phyloP scores from a whole-genome alignment of 2,797 vertebrate species.

The Leucoraja ocellata region DNA sequence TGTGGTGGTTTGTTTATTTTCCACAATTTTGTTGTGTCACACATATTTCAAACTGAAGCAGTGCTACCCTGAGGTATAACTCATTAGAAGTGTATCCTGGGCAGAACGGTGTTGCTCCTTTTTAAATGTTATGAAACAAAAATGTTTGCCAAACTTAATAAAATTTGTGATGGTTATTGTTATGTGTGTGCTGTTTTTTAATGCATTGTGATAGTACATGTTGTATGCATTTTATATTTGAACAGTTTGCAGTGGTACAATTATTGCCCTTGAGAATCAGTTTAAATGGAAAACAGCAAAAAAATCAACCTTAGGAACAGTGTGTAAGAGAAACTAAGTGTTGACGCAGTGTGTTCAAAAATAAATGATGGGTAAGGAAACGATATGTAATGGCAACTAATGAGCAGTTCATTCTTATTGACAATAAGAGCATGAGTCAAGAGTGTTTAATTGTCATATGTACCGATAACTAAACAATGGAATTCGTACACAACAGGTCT shows the following conservation, averaged over 20 bases:
- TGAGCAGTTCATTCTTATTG: neutral
- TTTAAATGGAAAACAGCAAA: neutral
- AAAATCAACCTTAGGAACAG: neutral
- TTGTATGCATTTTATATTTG: neutral
- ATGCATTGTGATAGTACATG: neutral
- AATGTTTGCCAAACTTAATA: conserved; percentile 26
- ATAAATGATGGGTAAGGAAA: neutral
- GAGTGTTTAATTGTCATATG: too few relatives aligned
- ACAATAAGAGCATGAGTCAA: neutral
- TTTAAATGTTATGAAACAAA: conserved; percentile 8
- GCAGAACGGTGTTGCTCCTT: neutral
- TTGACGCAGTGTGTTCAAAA: neutral
- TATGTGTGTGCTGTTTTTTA: neutral
- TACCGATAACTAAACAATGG: too few relatives aligned
- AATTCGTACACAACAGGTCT: too few relatives aligned
- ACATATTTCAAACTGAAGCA: conserved; percentile 16
- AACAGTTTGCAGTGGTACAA: neutral
- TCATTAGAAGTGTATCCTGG: neutral
- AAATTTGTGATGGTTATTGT: conserved; percentile 6
- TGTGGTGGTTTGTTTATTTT: conserved; percentile 5
- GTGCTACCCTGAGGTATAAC: neutral
- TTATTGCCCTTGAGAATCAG: neutral
- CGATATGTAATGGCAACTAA: neutral
- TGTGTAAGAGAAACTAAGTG: neutral
- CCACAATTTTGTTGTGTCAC: neutral